A percentile compares a stretch with the other conserved stretches of the same genome.
Conservation (phyloP, 2,888 invertebrate genomes). For the Mamestra brassicae region DNA sequence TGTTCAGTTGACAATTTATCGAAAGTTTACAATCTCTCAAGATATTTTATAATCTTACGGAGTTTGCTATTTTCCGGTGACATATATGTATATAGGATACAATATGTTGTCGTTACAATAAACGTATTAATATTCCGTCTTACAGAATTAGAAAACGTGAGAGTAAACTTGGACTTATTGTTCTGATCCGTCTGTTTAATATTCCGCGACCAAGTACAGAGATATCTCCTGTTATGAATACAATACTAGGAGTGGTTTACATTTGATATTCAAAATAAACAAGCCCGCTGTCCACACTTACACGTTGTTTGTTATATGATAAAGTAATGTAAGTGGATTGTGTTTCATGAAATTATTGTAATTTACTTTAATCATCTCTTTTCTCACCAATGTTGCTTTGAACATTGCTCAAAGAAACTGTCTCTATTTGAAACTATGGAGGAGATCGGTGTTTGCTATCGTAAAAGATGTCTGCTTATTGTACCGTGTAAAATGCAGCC, state of each 20-base stretch:
- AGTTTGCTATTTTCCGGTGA: too few species aligned
- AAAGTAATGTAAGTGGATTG: slow-evolving; percentile 18
- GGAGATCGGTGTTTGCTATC: background rate
- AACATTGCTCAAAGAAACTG: background rate
- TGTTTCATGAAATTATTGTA: slow-evolving; percentile 9
- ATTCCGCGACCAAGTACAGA: slow-evolving; percentile 43
- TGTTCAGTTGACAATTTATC: too few species aligned
- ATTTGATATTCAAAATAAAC: slow-evolving; percentile 66
- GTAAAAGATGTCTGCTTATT: background rate
- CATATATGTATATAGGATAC: too few species aligned
- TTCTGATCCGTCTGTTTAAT: slow-evolving; percentile 46
- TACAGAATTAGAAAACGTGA: slow-evolving; percentile 32
- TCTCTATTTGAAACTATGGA: background rate
- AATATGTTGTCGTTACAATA: background rate
- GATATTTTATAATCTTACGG: too few species aligned
- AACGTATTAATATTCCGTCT: slow-evolving; percentile 31
- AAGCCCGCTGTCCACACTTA: slow-evolving; percentile 37
- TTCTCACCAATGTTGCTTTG: background rate
- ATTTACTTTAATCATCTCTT: slow-evolving; percentile 16
- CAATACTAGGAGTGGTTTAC: slow-evolving; percentile 62
- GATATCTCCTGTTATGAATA: slow-evolving; percentile 64
- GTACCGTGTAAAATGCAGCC: slow-evolving; percentile 6
- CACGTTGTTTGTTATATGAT: slow-evolving; percentile 20
- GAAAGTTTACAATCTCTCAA: too few species aligned
- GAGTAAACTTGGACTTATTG: slow-evolving; percentile 28